Conservation (phyloP, 2,113 vertebrate species). For the Hippocampus zosterae region DNA sequence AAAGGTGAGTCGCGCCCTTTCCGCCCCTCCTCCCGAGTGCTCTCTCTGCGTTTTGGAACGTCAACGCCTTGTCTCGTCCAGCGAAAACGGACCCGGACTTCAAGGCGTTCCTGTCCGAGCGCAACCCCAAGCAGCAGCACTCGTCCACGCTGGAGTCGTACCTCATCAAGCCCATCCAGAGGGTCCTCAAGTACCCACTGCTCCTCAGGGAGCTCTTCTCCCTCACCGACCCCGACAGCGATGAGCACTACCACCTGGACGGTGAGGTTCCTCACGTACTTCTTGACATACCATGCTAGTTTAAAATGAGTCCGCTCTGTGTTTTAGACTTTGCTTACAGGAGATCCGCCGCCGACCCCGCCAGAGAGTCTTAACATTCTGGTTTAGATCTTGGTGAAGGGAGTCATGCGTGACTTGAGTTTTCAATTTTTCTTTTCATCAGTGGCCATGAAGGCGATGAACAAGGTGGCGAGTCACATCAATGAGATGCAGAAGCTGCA, state of each 20-base stretch:
- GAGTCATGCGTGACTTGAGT: not conserved
- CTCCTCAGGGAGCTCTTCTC: constrained; percentile 88
- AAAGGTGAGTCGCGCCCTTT: constrained; percentile 78
- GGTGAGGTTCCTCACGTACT: constrained; percentile 63
- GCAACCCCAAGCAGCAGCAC: constrained; percentile 90
- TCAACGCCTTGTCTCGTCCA: constrained; percentile 38
- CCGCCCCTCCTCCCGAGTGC: too few relatives aligned
- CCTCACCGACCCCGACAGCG: constrained; percentile 87
- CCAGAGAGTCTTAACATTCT: too few relatives aligned
- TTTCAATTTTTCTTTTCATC: constrained; percentile 5
- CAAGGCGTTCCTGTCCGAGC: constrained; percentile 90
- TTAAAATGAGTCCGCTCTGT: not conserved
- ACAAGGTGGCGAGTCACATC: constrained; percentile 98
- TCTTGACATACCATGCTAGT: too few relatives aligned
- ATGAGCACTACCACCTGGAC: constrained; percentile 94
- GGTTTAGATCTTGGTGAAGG: not conserved
- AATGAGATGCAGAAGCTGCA: constrained; percentile 99
- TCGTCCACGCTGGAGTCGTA: constrained; percentile 94
- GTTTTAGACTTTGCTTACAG: not conserved
- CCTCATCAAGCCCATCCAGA: constrained; percentile 98
- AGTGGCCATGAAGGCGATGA: constrained; percentile 99
- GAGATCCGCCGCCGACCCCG: too few relatives aligned
- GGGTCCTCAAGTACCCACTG: constrained; percentile 93
- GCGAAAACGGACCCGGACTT: constrained; percentile 89
- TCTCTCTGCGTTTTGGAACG: not conserved